Evolutionary conservation across 37 sponge, comb jelly and placozoan species (phyloP).

Genomic region (Amphimedon queenslandica): DNA sequence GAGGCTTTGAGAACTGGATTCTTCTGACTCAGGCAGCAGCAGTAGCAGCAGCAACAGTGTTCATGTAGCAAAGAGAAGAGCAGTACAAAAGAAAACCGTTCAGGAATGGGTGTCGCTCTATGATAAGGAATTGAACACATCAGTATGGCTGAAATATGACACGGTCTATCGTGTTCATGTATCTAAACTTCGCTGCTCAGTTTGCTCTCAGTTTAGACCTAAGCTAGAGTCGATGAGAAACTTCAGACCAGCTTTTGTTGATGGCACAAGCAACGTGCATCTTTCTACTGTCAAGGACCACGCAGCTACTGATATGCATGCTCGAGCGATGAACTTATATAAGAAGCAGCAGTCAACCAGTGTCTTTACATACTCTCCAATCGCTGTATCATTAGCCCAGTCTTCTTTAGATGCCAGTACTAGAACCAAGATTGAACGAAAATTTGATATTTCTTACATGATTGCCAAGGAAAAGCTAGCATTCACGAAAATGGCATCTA

Average conservation of each 20-base stretch:
- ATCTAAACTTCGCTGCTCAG: neutral
- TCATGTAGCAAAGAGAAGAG: no score
- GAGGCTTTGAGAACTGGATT: no score
- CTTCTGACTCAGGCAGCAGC: no score
- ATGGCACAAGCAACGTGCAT: conserved; percentile 19
- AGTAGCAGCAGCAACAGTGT: no score
- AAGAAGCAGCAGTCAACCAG: neutral
- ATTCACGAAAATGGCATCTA: neutral
- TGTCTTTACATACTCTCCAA: conserved; percentile 29
- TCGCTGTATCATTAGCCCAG: conserved; percentile 17
- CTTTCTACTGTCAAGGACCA: conserved; percentile 14
- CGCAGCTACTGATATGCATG: conserved; percentile 37
- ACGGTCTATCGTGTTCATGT: conserved; percentile 21
- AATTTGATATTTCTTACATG: conserved; percentile 18
- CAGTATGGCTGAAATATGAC: conserved; percentile 23
- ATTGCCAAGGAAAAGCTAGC: conserved; percentile 18
- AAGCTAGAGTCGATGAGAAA: conserved; percentile 12
- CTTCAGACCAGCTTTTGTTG: conserved; percentile 37
- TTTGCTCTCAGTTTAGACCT: conserved; percentile 12
- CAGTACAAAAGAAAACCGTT: no score
- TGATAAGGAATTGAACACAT: conserved; percentile 25
- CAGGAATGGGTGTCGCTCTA: no score
- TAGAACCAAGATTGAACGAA: neutral
- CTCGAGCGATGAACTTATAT: conserved; percentile 18
- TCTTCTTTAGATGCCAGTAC: conserved; percentile 16